Evolutionary conservation across 2,888 invertebrate genomes (phyloP).

Genomic region (Xiphydria camelus): DNA sequence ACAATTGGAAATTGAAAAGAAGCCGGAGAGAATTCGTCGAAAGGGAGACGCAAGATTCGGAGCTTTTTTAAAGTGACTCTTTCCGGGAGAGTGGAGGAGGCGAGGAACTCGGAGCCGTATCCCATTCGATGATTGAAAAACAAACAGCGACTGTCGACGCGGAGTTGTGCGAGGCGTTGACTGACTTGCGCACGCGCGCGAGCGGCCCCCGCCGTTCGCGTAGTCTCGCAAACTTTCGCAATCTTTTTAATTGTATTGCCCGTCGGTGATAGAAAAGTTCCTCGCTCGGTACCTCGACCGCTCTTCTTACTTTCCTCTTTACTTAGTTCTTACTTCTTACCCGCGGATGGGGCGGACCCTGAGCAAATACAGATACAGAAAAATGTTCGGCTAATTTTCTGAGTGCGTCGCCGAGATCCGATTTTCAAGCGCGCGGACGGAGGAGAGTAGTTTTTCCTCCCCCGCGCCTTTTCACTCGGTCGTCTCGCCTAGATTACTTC

Average conservation of each 20-base stretch:
- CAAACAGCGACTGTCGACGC: constrained; percentile 34
- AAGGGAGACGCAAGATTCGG: background rate
- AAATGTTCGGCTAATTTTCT: constrained; percentile 37
- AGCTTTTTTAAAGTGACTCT: background rate
- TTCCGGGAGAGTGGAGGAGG: constrained; percentile 6
- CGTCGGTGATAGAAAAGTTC: constrained; percentile 51
- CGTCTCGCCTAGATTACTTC: constrained; percentile 1
- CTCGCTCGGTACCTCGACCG: constrained; percentile 10
- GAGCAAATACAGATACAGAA: constrained; percentile 24
- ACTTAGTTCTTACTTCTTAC: constrained; percentile 31
- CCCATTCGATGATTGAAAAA: constrained; percentile 46
- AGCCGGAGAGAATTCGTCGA: too few species aligned
- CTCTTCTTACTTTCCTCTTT: constrained; percentile 11
- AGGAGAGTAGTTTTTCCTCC: background rate
- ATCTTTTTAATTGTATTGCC: constrained; percentile 55
- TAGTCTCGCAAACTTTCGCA: constrained; percentile 44
- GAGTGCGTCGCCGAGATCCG: constrained; percentile 27
- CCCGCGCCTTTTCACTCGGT: background rate
- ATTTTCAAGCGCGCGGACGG: constrained; percentile 16
- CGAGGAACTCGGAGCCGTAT: constrained; percentile 14
- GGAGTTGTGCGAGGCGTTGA: constrained; percentile 17
- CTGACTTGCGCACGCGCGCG: constrained; percentile 19
- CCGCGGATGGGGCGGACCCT: constrained; percentile 13
- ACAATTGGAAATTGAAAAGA: too few species aligned
- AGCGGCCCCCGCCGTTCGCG: too few species aligned